Conservation (phyloP, 2,113 vertebrate genomes). For the Sinosuthora webbiana region DNA sequence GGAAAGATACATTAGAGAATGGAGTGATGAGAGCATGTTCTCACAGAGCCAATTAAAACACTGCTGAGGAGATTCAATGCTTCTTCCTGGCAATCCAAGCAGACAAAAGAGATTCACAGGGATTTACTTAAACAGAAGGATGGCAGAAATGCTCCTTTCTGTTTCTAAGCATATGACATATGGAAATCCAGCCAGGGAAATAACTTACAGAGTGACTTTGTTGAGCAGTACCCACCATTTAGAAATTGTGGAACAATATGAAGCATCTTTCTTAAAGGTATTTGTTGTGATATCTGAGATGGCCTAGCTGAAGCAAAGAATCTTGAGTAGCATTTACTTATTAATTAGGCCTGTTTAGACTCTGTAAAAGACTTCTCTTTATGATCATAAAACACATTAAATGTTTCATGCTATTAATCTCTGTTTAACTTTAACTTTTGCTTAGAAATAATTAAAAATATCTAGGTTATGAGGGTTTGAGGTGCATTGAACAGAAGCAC, state of each 20-base stretch:
- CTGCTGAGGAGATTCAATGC: background rate
- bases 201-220: background rate
- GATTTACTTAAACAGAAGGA: background rate
- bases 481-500: background rate
- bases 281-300: background rate
- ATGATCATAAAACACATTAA: background rate
- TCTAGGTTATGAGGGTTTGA: background rate
- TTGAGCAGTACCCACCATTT: background rate
- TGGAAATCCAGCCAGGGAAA: background rate
- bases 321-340: background rate
- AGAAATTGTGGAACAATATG: background rate
- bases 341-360: background rate
- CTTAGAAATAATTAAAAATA: background rate
- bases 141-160: background rate
- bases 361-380: background rate
- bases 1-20: slow-evolving; percentile 6
- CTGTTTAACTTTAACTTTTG: background rate
- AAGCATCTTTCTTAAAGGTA: background rate
- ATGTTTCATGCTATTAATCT: background rate
- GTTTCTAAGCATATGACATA: background rate
- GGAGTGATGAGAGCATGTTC: slow-evolving; percentile 18
- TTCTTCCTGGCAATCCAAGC: background rate
- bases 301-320: background rate
- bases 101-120: background rate
- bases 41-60: slow-evolving; percentile 26